These are phyloP conservation scores for Aethina tumida DNA, from an alignment of 1,140 invertebrate species.

Conservation along the genomic window DNA sequence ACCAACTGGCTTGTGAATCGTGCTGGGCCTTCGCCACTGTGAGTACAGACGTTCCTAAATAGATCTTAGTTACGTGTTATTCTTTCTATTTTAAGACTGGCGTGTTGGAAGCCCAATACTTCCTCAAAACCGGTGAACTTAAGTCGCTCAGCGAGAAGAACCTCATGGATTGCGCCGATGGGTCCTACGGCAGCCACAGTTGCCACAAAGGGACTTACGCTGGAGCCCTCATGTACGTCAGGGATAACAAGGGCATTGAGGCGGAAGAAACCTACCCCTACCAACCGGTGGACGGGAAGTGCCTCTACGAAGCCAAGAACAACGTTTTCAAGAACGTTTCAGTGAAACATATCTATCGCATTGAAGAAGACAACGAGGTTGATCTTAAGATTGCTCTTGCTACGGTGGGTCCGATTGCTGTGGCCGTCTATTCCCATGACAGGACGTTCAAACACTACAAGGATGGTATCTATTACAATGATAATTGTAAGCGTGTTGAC, in stretches of 20 bases:
- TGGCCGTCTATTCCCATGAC: slow-evolving; percentile 90
- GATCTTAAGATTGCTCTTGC: slow-evolving; percentile 68
- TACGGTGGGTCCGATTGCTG: slow-evolving; percentile 72
- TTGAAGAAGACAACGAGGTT: slow-evolving; percentile 63
- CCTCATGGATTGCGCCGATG: slow-evolving; percentile 81
- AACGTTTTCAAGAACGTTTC: slow-evolving; percentile 2
- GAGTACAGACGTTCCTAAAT: too few relatives aligned
- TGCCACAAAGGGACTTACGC: slow-evolving; percentile 94
- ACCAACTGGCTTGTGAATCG: too few relatives aligned
- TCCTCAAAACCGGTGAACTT: slow-evolving; percentile 67
- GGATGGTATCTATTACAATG: slow-evolving; percentile 46
- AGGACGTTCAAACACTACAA: slow-evolving; percentile 52
- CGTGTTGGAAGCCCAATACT: slow-evolving; percentile 89
- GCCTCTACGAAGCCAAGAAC: slow-evolving; percentile 41
- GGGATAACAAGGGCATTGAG: slow-evolving; percentile 76
- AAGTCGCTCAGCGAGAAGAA: slow-evolving; percentile 95
- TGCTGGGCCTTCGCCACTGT: too few relatives aligned
- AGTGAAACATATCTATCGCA: slow-evolving; percentile 51
- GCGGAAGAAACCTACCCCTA: slow-evolving; percentile 86
- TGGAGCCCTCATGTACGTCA: slow-evolving; percentile 82
- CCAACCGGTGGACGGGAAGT: slow-evolving; percentile 60
- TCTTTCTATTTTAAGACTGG: slow-evolving; percentile 60
- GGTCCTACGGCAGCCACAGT: slow-evolving; percentile 82
- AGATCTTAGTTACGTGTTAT: too few relatives aligned
- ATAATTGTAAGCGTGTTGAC: slow-evolving; percentile 57